A percentile compares a stretch with the other conserved stretches of the same genome.
Evolutionary conservation across 2,797 vertebrate genomes (phyloP).

Genomic region (Rhadinocentrus ornatus): DNA sequence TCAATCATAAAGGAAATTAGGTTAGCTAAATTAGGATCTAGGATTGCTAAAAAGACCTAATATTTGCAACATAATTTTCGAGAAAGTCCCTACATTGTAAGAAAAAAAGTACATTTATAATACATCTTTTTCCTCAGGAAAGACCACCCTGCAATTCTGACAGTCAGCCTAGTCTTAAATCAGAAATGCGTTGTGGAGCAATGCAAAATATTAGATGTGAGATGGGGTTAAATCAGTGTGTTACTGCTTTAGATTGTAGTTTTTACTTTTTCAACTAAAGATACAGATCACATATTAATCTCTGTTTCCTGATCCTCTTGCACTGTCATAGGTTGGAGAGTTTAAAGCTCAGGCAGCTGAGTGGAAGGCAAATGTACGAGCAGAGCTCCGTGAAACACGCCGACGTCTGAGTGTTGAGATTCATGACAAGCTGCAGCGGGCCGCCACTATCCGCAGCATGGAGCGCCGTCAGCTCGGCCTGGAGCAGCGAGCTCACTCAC

Average conservation of each 20-base stretch:
- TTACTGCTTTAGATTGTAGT: neutral
- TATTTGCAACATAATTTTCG: neutral
- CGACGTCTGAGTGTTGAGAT: slow-evolving; percentile 95
- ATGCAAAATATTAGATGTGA: neutral
- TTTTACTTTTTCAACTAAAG: neutral
- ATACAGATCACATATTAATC: neutral
- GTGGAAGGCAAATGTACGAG: slow-evolving; percentile 96
- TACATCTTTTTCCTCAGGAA: neutral
- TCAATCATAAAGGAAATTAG: neutral
- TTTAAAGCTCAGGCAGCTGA: slow-evolving; percentile 96
- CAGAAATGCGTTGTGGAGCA: neutral
- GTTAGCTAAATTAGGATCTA: neutral
- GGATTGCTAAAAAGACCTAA: neutral
- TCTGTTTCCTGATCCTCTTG: neutral
- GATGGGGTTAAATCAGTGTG: neutral
- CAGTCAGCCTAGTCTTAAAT: neutral
- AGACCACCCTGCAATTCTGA: neutral
- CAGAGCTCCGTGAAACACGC: slow-evolving; percentile 94
- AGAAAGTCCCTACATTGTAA: neutral
- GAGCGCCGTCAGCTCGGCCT: slow-evolving; percentile 93
- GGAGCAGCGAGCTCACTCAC: slow-evolving; percentile 94
- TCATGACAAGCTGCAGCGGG: slow-evolving; percentile 96
- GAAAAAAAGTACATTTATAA: neutral
- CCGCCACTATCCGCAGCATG: slow-evolving; percentile 97
- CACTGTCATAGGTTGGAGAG: slow-evolving; percentile 90